A percentile compares a stretch with the other conserved stretches of the same genome.
Conservation (phyloP, 1,140 invertebrate genomes). For the Hyphantria cunea region DNA sequence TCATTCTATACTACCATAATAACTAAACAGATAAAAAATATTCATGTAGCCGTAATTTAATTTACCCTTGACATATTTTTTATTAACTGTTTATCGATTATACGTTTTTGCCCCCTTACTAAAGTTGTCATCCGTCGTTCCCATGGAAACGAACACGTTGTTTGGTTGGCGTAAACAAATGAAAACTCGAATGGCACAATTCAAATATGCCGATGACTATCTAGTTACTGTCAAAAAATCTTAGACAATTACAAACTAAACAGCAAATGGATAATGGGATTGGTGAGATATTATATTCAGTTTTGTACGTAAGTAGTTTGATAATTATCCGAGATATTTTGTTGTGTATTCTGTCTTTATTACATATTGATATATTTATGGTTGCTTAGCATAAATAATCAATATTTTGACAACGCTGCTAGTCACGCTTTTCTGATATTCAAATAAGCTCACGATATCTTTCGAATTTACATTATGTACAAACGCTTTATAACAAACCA, state of each 20-base stretch:
- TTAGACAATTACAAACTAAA: slow-evolving; percentile 12
- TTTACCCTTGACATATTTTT: too few species aligned
- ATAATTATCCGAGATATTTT: slow-evolving; percentile 14
- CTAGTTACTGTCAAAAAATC: slow-evolving; percentile 28
- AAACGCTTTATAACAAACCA: slow-evolving; percentile 18
- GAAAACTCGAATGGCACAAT: slow-evolving; percentile 53
- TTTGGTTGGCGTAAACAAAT: slow-evolving; percentile 75
- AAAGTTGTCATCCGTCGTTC: slow-evolving; percentile 52
- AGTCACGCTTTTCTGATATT: slow-evolving; percentile 53
- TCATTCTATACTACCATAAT: too few species aligned
- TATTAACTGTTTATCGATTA: slow-evolving; percentile 64
- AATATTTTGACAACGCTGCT: slow-evolving; percentile 58
- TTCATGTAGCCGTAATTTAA: too few species aligned
- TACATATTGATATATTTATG: slow-evolving; percentile 45
- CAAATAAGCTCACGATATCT: slow-evolving; percentile 51
- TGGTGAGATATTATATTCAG: slow-evolving; percentile 32
- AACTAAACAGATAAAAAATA: too few species aligned
- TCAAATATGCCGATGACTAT: slow-evolving; percentile 48
- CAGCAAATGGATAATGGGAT: slow-evolving; percentile 36
- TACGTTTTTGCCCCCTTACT: slow-evolving; percentile 43
- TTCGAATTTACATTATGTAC: slow-evolving; percentile 55
- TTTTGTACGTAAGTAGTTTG: slow-evolving; percentile 41
- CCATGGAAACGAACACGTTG: slow-evolving; percentile 58
- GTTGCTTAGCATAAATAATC: slow-evolving; percentile 61
- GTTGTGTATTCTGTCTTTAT: not conserved